Conservation (phyloP, 2,113 vertebrate genomes). For the Poeciliopsis occidentalis region DNA sequence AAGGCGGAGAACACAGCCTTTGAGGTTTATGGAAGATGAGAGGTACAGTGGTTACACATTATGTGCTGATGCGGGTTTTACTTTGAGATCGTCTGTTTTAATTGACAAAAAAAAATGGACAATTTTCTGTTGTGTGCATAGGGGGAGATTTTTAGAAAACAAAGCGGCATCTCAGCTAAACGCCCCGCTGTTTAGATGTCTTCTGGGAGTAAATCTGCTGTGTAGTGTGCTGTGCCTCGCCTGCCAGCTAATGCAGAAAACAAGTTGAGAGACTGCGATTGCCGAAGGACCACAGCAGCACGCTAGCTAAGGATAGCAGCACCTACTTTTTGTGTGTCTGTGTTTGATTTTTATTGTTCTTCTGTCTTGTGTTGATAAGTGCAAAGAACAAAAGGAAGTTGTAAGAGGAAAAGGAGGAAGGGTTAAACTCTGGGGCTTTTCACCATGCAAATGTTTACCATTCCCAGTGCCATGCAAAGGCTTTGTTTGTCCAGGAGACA, state of each 20-base stretch:
- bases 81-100: slow-evolving; percentile 55
- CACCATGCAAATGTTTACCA: slow-evolving; percentile 77
- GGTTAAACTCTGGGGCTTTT: slow-evolving; percentile 70
- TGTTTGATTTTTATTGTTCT: slow-evolving; percentile 60
- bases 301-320: slow-evolving; percentile 44
- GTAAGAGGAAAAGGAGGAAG: slow-evolving; percentile 50
- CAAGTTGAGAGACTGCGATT: slow-evolving; percentile 72
- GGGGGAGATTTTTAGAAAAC: slow-evolving; percentile 50
- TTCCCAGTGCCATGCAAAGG: slow-evolving; percentile 75
- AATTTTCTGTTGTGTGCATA: slow-evolving; percentile 25
- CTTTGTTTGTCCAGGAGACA: slow-evolving; percentile 73
- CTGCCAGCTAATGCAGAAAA: slow-evolving; percentile 65
- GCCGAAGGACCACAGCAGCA: slow-evolving; percentile 76
- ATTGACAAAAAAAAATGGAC: slow-evolving; percentile 57
- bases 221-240: slow-evolving; percentile 49
- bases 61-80: slow-evolving; percentile 23
- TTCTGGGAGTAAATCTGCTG: slow-evolving; percentile 61
- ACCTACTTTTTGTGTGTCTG: slow-evolving; percentile 37
- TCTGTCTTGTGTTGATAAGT: slow-evolving; percentile 63
- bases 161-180: slow-evolving; percentile 65
- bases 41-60: slow-evolving; percentile 3
- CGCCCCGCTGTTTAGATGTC: slow-evolving; percentile 58
- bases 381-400: slow-evolving; percentile 62
- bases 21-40: slow-evolving; percentile 27
- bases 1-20: slow-evolving; percentile 39